Evolutionary conservation across 2,113 vertebrate genomes (phyloP).

Genomic region (Phrynocephalus versicolor): DNA sequence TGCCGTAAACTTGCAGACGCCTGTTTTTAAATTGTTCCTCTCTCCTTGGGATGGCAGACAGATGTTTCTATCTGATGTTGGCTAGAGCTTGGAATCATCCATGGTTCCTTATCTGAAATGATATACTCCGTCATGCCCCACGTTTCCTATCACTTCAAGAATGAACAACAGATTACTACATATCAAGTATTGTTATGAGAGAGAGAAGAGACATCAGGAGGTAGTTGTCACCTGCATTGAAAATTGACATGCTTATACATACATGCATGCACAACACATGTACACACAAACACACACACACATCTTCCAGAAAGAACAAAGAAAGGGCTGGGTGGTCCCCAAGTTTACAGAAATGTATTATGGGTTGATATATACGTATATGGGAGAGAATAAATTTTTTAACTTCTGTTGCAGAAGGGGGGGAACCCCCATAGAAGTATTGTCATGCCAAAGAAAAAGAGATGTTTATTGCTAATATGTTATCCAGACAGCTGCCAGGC

Average conservation of each 20-base stretch:
- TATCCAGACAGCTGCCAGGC: constrained; percentile 16
- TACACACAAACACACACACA: too few relatives aligned
- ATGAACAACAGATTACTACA: constrained; percentile 53
- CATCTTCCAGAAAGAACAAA: too few relatives aligned
- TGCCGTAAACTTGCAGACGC: constrained; percentile 27
- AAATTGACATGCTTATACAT: neutral
- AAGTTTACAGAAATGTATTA: too few relatives aligned
- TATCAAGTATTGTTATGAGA: constrained; percentile 48
- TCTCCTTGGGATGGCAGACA: constrained; percentile 56
- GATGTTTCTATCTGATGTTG: constrained; percentile 67
- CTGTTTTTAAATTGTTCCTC: constrained; percentile 29
- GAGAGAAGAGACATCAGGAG: constrained; percentile 34
- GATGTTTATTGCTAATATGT: constrained; percentile 53
- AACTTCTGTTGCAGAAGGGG: constrained; percentile 6
- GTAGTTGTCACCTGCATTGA: constrained; percentile 51
- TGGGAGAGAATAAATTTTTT: neutral
- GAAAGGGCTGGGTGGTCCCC: too few relatives aligned
- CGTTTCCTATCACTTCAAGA: constrained; percentile 53
- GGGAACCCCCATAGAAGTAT: constrained; percentile 26
- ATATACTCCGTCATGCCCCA: neutral
- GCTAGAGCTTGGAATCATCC: constrained; percentile 65
- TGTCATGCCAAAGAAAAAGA: constrained; percentile 33
- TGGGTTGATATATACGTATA: too few relatives aligned
- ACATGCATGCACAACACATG: too few relatives aligned
- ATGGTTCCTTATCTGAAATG: constrained; percentile 63